Evolutionary conservation across 2,888 invertebrate species (phyloP).

Genomic region (Busseola fusca): DNA sequence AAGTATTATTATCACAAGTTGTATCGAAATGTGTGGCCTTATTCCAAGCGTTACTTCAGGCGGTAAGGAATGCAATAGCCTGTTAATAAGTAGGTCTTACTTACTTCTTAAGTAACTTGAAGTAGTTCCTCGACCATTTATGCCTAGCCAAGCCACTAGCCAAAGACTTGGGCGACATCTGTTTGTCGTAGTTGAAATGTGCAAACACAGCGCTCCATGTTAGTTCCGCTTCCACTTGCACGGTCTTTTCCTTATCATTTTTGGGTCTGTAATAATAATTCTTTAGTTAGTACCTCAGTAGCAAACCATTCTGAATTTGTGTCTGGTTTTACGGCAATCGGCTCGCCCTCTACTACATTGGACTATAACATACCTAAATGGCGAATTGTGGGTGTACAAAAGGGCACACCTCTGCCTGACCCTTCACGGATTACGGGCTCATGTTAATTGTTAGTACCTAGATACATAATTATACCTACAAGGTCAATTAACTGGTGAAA

Average conservation of each 20-base stretch:
- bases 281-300: background rate
- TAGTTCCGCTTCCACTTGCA: constrained; percentile 88
- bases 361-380: no score
- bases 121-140: constrained; percentile 91
- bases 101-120: constrained; percentile 90
- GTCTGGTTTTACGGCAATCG: background rate
- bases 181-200: constrained; percentile 91
- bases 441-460: background rate
- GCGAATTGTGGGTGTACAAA: background rate
- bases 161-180: constrained; percentile 89
- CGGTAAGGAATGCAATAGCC: no score
- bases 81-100: constrained; percentile 76
- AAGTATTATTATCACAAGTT: background rate
- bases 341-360: background rate
- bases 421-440: background rate
- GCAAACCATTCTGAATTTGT: background rate
- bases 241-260: constrained; percentile 71
- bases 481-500: background rate
- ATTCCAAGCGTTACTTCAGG: no score
- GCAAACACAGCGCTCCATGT: constrained; percentile 90
- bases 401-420: no score
- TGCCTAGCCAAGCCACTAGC: constrained; percentile 91
- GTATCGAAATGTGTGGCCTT: background rate
- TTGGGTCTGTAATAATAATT: constrained; percentile 65
- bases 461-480: background rate